Percentiles rank a stretch among this genome's conserved stretches.
Conservation (phyloP, 2,888 invertebrate genomes). For the Charanyca ferruginea region DNA sequence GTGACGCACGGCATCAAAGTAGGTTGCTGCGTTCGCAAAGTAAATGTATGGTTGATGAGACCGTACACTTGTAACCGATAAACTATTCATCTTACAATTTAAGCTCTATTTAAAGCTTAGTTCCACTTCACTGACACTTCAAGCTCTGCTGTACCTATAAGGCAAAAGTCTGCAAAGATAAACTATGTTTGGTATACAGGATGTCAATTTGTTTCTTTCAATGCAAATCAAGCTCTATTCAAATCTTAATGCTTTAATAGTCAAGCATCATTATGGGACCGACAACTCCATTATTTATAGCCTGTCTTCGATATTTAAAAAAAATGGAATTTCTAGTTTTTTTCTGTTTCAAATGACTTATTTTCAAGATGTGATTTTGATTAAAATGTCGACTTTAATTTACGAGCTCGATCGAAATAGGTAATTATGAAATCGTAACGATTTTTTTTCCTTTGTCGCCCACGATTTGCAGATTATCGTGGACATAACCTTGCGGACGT, state of each 20-base stretch:
- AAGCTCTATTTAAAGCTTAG: conserved; percentile 7
- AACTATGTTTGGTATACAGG: conserved; percentile 33
- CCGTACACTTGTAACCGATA: not conserved
- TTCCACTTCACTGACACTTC: conserved; percentile 16
- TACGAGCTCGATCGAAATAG: conserved; percentile 32
- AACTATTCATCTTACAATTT: conserved; percentile 25
- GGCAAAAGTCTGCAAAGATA: conserved; percentile 42
- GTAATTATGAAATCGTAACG: conserved; percentile 22
- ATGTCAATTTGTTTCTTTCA: conserved; percentile 61
- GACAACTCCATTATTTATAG: conserved; percentile 46
- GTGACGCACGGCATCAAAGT: no score
- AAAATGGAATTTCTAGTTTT: conserved; percentile 37
- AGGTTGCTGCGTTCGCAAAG: no score
- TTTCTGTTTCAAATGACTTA: conserved; percentile 33
- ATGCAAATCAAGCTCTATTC: conserved; percentile 60
- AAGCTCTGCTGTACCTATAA: conserved; percentile 37
- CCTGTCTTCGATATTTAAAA: conserved; percentile 19
- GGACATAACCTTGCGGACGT: conserved; percentile 1
- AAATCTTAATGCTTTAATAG: conserved; percentile 41
- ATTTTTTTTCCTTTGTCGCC: conserved; percentile 4
- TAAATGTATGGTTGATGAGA: no score
- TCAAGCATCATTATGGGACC: conserved; percentile 46
- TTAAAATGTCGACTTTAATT: conserved; percentile 56
- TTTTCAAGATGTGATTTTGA: conserved; percentile 45
- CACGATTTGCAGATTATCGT: conserved; percentile 9